Evolutionary conservation across 1,140 invertebrate species (phyloP).

Genomic region (Leptopilina clavipes): DNA sequence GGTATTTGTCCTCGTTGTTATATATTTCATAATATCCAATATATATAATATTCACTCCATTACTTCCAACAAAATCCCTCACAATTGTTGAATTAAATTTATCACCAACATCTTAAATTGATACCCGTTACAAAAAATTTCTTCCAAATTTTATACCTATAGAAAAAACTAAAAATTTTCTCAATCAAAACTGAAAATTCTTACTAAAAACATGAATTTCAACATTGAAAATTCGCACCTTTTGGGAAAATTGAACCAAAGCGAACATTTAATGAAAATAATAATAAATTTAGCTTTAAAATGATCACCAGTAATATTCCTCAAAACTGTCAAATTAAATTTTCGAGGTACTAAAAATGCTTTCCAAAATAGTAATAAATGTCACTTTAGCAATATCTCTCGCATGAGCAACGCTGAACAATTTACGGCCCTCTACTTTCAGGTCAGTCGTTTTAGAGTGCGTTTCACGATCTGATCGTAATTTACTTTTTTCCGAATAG

Average conservation of each 20-base stretch:
- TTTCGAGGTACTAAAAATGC: conserved; percentile 27
- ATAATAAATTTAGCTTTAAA: background rate
- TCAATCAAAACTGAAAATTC: no score
- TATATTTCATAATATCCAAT: no score
- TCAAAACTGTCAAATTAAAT: conserved; percentile 28
- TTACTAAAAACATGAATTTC: no score
- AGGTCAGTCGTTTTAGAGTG: conserved; percentile 29
- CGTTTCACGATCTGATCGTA: conserved; percentile 29
- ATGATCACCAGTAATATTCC: conserved; percentile 2
- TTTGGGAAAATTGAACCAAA: background rate
- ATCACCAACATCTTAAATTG: no score
- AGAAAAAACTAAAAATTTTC: no score
- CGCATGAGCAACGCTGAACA: conserved; percentile 15
- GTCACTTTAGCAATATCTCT: conserved; percentile 27
- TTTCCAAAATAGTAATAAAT: conserved; percentile 33
- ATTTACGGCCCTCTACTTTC: conserved; percentile 27
- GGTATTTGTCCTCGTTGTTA: background rate
- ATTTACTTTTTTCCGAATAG: conserved; percentile 23
- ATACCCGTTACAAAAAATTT: no score
- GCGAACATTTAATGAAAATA: conserved; percentile 2
- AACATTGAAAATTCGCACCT: background rate
- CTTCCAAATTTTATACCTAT: no score
- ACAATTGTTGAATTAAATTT: no score
- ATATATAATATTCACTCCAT: no score
- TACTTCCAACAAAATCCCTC: no score